These are phyloP conservation scores for Pachypsylla venusta DNA, from an alignment of 1,140 invertebrate genomes.

Conservation along the genomic window DNA sequence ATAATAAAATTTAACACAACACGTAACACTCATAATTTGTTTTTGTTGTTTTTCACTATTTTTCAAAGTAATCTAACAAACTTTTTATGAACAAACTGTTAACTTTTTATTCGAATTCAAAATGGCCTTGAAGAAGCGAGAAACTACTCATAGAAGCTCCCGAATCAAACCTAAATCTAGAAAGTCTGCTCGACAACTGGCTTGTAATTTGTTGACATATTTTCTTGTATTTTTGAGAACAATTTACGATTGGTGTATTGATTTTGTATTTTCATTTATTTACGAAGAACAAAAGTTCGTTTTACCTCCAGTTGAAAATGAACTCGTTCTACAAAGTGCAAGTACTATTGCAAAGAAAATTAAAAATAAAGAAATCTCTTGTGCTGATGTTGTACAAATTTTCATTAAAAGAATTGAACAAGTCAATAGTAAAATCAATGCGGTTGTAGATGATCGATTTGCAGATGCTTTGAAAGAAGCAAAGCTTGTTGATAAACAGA, in stretches of 20 bases:
- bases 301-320: slow-evolving; percentile 39
- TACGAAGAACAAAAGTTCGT: slow-evolving; percentile 30
- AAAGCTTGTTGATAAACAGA: slow-evolving; percentile 45
- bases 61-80: too few species aligned
- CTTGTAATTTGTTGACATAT: neutral
- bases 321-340: slow-evolving; percentile 47
- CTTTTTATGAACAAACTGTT: too few species aligned
- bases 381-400: slow-evolving; percentile 51
- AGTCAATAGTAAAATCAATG: slow-evolving; percentile 64
- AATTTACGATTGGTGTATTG: slow-evolving; percentile 31
- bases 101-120: too few species aligned
- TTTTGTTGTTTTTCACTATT: too few species aligned
- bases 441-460: slow-evolving; percentile 63
- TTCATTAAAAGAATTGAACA: slow-evolving; percentile 63
- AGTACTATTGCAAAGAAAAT: slow-evolving; percentile 46
- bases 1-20: too few species aligned
- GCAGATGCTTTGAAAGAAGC: slow-evolving; percentile 62
- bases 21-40: too few species aligned
- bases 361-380: slow-evolving; percentile 36
- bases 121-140: too few species aligned
- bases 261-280: slow-evolving; percentile 33
- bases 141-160: too few species aligned
- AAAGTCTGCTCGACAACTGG: neutral
- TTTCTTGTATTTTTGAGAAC: slow-evolving; percentile 14
- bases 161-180: too few species aligned